Evolutionary conservation across 2,113 vertebrate genomes (phyloP).

Genomic region (Chionomys nivalis): DNA sequence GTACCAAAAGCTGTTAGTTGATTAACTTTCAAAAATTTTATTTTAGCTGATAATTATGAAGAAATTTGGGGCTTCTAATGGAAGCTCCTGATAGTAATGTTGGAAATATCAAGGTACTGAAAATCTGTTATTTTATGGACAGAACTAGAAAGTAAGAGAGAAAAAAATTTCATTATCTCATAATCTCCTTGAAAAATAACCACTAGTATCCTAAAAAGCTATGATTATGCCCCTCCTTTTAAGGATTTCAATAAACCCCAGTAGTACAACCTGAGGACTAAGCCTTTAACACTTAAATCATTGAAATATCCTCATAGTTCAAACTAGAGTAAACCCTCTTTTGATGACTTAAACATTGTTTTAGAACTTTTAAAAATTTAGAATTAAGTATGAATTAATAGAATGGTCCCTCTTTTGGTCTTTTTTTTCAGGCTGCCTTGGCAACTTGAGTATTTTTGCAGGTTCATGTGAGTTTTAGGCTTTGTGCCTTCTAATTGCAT

Average conservation of each 20-base stretch:
- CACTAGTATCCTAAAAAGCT: neutral
- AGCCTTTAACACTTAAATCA: neutral
- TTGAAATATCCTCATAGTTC: neutral
- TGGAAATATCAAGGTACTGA: neutral
- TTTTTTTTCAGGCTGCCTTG: no score
- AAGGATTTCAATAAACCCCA: neutral
- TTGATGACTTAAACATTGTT: neutral
- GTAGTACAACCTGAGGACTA: neutral
- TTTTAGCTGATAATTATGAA: neutral
- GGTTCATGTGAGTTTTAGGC: no score
- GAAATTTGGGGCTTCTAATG: neutral
- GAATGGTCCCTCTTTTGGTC: no score
- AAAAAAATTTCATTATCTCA: neutral
- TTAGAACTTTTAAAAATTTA: neutral
- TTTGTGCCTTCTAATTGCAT: no score
- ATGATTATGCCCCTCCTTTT: neutral
- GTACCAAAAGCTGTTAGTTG: neutral
- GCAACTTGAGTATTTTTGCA: no score
- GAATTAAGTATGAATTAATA: neutral
- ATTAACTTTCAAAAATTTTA: neutral
- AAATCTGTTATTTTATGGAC: neutral
- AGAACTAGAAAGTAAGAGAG: neutral
- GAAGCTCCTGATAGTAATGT: neutral
- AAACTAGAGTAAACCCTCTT: neutral
- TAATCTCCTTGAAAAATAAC: no score